These are phyloP conservation scores for Tupiocoris notatus DNA, from an alignment of 2,888 invertebrate species.

Conservation along the genomic window DNA sequence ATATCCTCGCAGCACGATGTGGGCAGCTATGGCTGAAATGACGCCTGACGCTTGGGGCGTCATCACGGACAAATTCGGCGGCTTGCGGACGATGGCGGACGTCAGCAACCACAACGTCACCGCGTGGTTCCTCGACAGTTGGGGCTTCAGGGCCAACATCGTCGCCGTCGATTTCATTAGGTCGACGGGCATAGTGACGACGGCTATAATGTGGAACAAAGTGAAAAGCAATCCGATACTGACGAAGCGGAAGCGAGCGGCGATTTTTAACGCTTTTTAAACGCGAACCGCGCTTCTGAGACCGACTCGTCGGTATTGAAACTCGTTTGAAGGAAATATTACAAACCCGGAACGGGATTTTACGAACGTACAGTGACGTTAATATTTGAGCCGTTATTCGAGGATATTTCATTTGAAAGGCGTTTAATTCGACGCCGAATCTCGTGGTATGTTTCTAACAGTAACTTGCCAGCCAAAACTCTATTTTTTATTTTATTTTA, in stretches of 20 bases:
- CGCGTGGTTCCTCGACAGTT: slow-evolving; percentile 65
- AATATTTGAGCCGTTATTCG: no score
- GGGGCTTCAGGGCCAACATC: slow-evolving; percentile 61
- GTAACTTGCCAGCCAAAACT: no score
- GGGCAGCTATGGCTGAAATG: slow-evolving; percentile 72
- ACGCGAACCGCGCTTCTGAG: no score
- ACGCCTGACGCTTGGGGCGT: slow-evolving; percentile 67
- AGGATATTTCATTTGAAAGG: no score
- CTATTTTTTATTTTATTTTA: no score
- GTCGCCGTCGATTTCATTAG: slow-evolving; percentile 51
- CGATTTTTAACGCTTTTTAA: no score
- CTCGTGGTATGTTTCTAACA: no score
- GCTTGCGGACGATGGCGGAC: slow-evolving; percentile 65
- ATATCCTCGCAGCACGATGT: slow-evolving; percentile 44
- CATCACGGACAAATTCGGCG: slow-evolving; percentile 51
- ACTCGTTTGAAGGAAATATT: no score
- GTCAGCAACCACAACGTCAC: slow-evolving; percentile 69
- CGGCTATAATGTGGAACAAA: slow-evolving; percentile 50
- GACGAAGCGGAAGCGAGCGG: neutral
- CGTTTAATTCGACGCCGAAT: no score
- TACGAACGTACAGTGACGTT: no score
- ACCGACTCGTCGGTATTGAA: no score
- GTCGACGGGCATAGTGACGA: slow-evolving; percentile 50
- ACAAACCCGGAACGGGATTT: no score
- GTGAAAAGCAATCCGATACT: slow-evolving; percentile 23